Evolutionary conservation across 2,888 invertebrate genomes (phyloP).

Genomic region (Smittia aterrima): DNA sequence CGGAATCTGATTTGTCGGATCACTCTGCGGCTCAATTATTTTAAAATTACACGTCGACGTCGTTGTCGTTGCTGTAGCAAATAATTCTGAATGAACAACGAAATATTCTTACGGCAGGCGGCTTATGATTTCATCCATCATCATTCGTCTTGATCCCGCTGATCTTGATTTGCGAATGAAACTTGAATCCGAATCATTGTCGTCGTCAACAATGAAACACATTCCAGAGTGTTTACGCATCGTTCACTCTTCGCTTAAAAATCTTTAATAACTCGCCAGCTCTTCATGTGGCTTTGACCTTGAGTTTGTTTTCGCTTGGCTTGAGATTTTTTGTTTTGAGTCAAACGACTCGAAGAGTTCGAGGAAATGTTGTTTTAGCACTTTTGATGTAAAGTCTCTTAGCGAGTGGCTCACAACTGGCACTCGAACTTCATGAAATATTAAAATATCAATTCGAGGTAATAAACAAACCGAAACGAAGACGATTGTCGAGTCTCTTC

Average conservation of each 20-base stretch:
- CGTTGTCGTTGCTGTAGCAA: too few relatives aligned
- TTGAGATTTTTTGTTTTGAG: background rate
- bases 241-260: background rate
- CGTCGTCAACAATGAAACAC: background rate
- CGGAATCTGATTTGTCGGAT: too few relatives aligned
- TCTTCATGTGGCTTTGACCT: background rate
- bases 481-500: too few relatives aligned
- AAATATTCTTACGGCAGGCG: background rate
- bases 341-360: background rate
- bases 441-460: too few relatives aligned
- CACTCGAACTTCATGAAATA: too few relatives aligned
- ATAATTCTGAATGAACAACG: too few relatives aligned
- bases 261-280: background rate
- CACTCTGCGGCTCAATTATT: too few relatives aligned
- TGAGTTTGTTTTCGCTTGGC: background rate
- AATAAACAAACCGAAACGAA: too few relatives aligned
- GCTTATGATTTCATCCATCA: background rate
- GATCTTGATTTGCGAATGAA: background rate
- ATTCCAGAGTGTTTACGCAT: background rate
- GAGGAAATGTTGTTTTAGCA: too few relatives aligned
- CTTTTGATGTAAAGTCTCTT: too few relatives aligned
- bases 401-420: too few relatives aligned
- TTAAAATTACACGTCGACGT: too few relatives aligned
- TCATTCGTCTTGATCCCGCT: background rate
- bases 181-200: background rate